Evolutionary conservation across 2,797 vertebrate species (phyloP).

Genomic region (Notolepis coatsorum): DNA sequence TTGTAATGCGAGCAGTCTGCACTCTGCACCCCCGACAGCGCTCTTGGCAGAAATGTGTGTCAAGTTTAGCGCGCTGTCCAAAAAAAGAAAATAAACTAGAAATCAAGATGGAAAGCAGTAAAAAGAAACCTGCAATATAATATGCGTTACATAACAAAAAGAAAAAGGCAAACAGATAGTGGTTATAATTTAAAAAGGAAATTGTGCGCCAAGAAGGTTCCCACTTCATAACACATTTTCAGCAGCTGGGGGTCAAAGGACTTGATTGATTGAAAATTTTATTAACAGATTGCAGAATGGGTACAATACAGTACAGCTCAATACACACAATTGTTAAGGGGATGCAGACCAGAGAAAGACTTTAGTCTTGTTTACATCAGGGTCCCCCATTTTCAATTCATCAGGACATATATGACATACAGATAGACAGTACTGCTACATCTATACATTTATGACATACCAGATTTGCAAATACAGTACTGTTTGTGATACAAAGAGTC

Average conservation of each 20-base stretch:
- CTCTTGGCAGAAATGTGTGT: too few species aligned
- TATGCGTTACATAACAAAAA: conserved; percentile 19
- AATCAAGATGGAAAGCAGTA: background rate
- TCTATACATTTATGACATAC: background rate
- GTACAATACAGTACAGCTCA: background rate
- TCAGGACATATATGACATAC: background rate
- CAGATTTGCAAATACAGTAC: background rate
- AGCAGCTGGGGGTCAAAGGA: too few species aligned
- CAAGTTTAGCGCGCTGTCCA: too few species aligned
- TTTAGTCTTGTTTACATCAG: background rate
- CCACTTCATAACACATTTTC: background rate
- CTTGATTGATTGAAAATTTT: conserved; percentile 5
- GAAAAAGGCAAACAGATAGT: conserved; percentile 27
- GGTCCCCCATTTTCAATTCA: background rate
- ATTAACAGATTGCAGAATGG: background rate
- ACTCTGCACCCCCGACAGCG: too few species aligned
- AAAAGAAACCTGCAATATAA: conserved; percentile 11
- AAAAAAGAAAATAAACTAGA: too few species aligned
- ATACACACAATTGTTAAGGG: background rate
- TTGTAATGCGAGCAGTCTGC: background rate
- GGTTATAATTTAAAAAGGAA: background rate
- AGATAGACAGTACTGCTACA: background rate
- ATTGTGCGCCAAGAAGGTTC: background rate
- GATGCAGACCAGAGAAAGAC: background rate
- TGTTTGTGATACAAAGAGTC: background rate